These are phyloP conservation scores for Coenonympha arcania DNA, from an alignment of 2,888 invertebrate species.

Conservation along the genomic window DNA sequence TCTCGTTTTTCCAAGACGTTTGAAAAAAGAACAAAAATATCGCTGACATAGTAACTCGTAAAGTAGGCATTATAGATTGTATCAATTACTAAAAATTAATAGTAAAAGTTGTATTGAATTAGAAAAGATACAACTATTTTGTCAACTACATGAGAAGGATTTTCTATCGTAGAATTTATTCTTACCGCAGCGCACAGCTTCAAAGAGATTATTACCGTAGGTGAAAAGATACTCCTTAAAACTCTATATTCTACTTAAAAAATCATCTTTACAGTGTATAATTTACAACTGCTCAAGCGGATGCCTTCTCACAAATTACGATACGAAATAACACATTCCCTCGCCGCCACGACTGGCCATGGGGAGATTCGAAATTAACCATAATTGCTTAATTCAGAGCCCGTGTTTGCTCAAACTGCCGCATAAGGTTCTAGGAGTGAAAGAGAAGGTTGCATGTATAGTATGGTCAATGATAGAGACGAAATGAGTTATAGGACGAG, in stretches of 20 bases:
- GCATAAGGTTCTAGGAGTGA: slow-evolving; percentile 44
- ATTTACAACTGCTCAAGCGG: slow-evolving; percentile 72
- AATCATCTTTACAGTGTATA: slow-evolving; percentile 54
- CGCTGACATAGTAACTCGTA: too few relatives aligned
- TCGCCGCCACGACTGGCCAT: slow-evolving; percentile 59
- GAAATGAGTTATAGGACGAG: slow-evolving; percentile 16
- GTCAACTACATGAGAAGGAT: not conserved
- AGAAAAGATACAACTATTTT: not conserved
- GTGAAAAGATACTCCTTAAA: not conserved
- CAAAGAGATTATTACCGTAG: not conserved
- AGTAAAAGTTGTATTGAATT: too few relatives aligned
- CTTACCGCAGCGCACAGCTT: not conserved
- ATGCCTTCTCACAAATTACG: slow-evolving; percentile 73
- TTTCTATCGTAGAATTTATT: not conserved
- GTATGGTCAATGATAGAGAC: slow-evolving; percentile 38
- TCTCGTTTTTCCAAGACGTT: too few relatives aligned
- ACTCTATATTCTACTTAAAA: slow-evolving; percentile 46
- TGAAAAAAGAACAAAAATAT: too few relatives aligned
- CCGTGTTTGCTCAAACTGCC: slow-evolving; percentile 57
- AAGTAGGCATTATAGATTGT: too few relatives aligned
- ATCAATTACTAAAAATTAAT: too few relatives aligned
- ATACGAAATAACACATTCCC: slow-evolving; percentile 72
- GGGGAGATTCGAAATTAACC: slow-evolving; percentile 71
- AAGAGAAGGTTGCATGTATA: slow-evolving; percentile 36
- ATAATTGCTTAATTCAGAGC: slow-evolving; percentile 74